A percentile compares a stretch with the other conserved stretches of the same genome.
These are phyloP conservation scores for Mesorhabditis sp. DNA, from an alignment of 2,888 invertebrate species.

Conservation along the genomic window DNA sequence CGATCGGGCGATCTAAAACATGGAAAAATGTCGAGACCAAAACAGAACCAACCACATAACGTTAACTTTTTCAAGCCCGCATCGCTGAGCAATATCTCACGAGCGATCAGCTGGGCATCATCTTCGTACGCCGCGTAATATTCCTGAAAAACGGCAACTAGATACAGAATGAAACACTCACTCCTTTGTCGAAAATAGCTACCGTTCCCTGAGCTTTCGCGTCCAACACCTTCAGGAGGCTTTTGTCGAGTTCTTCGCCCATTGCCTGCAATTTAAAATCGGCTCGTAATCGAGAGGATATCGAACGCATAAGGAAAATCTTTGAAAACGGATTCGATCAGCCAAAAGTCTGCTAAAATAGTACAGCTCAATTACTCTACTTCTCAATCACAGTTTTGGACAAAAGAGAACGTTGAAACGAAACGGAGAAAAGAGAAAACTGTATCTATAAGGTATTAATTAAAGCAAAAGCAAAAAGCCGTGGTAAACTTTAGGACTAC, in stretches of 20 bases:
- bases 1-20: conserved; percentile 16
- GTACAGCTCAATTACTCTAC: too few relatives aligned
- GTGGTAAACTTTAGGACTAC: too few relatives aligned
- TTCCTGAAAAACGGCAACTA: conserved; percentile 25
- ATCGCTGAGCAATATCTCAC: conserved; percentile 45
- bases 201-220: conserved; percentile 35
- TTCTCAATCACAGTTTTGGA: too few relatives aligned
- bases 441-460: too few relatives aligned
- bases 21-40: not conserved
- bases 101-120: conserved; percentile 44
- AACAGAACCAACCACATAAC: conserved; percentile 14
- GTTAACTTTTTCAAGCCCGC: conserved; percentile 34
- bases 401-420: too few relatives aligned
- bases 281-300: too few relatives aligned
- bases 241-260: conserved; percentile 27
- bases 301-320: too few relatives aligned
- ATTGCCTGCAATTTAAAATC: conserved; percentile 10
- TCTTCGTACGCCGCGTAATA: conserved; percentile 39
- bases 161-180: conserved; percentile 12
- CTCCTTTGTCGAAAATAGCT: conserved; percentile 39
- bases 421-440: too few relatives aligned
- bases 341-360: too few relatives aligned
- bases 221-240: conserved; percentile 30
- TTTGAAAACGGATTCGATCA: too few relatives aligned
- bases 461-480: too few relatives aligned